These are phyloP conservation scores for Ophion ellenae DNA, from an alignment of 2,888 invertebrate genomes.

Conservation along the genomic window DNA sequence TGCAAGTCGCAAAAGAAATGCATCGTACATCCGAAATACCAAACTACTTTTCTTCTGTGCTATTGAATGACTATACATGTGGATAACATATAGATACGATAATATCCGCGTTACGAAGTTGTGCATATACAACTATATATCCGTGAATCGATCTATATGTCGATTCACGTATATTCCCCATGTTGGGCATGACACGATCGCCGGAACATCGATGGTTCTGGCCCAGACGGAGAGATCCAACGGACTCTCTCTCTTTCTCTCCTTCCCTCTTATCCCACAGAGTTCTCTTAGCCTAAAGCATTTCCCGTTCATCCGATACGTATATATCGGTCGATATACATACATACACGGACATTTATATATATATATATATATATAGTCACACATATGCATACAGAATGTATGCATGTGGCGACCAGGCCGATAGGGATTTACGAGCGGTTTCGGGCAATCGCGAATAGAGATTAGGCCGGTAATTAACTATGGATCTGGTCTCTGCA, in stretches of 20 bases:
- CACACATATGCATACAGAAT: slow-evolving; percentile 40
- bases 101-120: no score
- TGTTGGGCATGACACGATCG: slow-evolving; percentile 8
- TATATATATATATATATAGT: neutral
- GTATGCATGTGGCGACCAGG: slow-evolving; percentile 78
- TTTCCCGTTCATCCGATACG: slow-evolving; percentile 35
- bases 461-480: slow-evolving; percentile 84
- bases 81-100: no score
- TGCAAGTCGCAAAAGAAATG: no score
- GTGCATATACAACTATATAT: no score
- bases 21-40: no score
- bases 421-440: slow-evolving; percentile 83
- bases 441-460: slow-evolving; percentile 84
- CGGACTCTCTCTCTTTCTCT: slow-evolving; percentile 5
- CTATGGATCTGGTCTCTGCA: slow-evolving; percentile 83
- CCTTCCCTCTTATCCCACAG: slow-evolving; percentile 12
- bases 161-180: slow-evolving; percentile 8
- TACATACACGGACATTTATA: slow-evolving; percentile 1
- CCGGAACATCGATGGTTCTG: slow-evolving; percentile 12
- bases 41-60: no score
- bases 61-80: no score
- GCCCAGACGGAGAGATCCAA: slow-evolving; percentile 1
- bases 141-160: neutral
- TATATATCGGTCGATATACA: slow-evolving; percentile 13
- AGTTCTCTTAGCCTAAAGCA: slow-evolving; percentile 21